phyloP scores from a whole-genome alignment of 2,888 invertebrate species.

The Heteromurus nitidus region DNA sequence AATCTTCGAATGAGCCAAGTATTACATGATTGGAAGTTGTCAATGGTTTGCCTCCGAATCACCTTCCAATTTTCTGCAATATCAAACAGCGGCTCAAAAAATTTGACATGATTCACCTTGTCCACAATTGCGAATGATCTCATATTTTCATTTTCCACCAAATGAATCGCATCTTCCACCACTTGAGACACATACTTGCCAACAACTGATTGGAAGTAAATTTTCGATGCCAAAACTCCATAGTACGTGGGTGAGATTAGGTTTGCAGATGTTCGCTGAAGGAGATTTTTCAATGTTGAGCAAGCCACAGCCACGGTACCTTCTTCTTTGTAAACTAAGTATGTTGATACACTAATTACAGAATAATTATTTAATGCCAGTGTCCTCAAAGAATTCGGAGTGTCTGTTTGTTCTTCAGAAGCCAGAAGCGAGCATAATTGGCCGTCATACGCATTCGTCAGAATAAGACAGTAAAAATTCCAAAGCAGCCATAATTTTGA shows the following conservation, averaged over 20 bases:
- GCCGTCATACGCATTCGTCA: slow-evolving; percentile 36
- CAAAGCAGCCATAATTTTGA: slow-evolving; percentile 20
- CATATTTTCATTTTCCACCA: too few species aligned
- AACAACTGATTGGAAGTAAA: too few species aligned
- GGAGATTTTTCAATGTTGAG: background rate
- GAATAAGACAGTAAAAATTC: slow-evolving; percentile 19
- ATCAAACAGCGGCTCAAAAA: background rate
- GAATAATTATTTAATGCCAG: background rate
- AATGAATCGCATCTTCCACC: background rate
- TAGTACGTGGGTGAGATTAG: background rate
- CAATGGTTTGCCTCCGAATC: background rate
- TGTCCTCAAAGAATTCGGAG: slow-evolving; percentile 8
- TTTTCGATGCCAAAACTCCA: background rate
- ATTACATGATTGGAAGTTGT: background rate
- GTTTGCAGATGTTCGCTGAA: background rate
- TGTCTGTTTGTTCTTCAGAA: background rate
- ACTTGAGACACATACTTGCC: background rate
- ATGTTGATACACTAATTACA: background rate
- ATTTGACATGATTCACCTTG: background rate
- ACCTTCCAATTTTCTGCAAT: background rate
- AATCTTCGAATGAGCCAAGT: background rate
- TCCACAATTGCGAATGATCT: too few species aligned
- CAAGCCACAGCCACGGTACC: background rate
- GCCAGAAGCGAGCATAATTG: slow-evolving; percentile 32
- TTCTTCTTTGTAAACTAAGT: background rate